These are phyloP conservation scores for Hydropotes inermis DNA, from an alignment of 2,113 vertebrate genomes.

Conservation along the genomic window DNA sequence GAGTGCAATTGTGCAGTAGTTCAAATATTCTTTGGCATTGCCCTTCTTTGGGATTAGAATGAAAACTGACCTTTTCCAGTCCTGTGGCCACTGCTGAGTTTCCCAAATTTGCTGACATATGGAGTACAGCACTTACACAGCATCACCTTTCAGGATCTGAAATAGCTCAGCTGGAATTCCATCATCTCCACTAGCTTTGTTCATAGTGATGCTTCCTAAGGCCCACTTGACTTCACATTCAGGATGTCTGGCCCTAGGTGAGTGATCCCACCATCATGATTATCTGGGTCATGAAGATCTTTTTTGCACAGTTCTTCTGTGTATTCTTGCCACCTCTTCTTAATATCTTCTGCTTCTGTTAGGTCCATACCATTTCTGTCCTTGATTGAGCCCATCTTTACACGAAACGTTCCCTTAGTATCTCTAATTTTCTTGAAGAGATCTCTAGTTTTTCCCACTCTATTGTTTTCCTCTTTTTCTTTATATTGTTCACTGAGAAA, in stretches of 20 bases:
- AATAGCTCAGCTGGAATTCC: not conserved
- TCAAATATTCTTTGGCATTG: not conserved
- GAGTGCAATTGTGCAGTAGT: not conserved
- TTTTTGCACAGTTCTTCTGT: not conserved
- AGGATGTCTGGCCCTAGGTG: not conserved
- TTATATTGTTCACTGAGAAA: not conserved
- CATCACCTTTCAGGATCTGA: not conserved
- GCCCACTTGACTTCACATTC: not conserved
- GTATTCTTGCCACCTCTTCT: not conserved
- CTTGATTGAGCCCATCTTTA: not conserved
- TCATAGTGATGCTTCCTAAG: not conserved
- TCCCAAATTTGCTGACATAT: not conserved
- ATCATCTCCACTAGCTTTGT: not conserved
- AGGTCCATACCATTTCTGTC: not conserved
- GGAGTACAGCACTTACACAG: not conserved
- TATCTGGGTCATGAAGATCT: not conserved
- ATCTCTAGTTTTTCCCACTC: not conserved
- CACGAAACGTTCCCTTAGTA: not conserved
- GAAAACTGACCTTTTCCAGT: not conserved
- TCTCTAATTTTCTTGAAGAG: not conserved
- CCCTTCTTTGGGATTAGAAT: not conserved
- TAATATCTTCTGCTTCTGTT: not conserved
- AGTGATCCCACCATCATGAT: not conserved
- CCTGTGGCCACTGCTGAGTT: not conserved
- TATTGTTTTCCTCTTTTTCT: not conserved